Conservation (phyloP, 2,888 invertebrate species). For the Drosophila infuscata region DNA sequence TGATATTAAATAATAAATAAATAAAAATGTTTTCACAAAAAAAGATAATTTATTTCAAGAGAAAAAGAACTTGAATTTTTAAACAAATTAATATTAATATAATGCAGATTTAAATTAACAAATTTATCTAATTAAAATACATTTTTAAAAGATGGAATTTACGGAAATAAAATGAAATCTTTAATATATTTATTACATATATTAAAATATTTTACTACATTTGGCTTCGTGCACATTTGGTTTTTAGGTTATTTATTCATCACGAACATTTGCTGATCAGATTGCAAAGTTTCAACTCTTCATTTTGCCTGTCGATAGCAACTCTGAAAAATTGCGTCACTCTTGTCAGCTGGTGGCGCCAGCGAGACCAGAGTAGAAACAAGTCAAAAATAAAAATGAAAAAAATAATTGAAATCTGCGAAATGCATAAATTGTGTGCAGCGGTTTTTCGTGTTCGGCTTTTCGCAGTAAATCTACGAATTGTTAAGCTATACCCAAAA, state of each 20-base stretch:
- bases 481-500: conserved; percentile 70
- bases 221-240: too few species aligned
- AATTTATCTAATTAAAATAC: not conserved
- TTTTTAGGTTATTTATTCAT: not conserved
- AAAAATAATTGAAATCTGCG: conserved; percentile 49
- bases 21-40: not conserved
- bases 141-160: too few species aligned
- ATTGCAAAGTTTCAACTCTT: not conserved
- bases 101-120: not conserved
- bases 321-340: conserved; percentile 49
- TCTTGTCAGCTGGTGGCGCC: conserved; percentile 60
- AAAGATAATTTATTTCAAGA: too few species aligned
- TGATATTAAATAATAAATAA: not conserved
- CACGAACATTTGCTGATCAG: conserved; percentile 1
- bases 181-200: too few species aligned
- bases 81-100: not conserved
- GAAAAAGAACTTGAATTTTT: not conserved
- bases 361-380: conserved; percentile 32
- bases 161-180: too few species aligned
- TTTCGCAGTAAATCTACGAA: conserved; percentile 67
- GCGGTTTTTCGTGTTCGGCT: conserved; percentile 57
- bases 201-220: too few species aligned
- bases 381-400: not conserved
- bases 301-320: conserved; percentile 23
- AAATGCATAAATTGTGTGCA: conserved; percentile 67